These are phyloP conservation scores for Phoxinus dragarum DNA, from an alignment of 2,797 vertebrate species.

Conservation along the genomic window DNA sequence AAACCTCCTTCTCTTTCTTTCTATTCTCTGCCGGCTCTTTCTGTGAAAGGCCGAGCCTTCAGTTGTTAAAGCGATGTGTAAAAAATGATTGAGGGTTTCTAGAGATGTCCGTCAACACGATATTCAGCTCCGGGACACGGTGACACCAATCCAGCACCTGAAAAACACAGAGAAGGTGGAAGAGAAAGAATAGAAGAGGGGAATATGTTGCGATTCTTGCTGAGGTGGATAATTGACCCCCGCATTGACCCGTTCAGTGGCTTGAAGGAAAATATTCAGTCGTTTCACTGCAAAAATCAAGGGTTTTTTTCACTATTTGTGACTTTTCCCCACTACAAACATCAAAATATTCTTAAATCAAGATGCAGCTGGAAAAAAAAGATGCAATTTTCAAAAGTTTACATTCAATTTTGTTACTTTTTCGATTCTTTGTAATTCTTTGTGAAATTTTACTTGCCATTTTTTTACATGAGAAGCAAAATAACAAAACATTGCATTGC, in stretches of 20 bases:
- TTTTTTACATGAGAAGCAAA: no score
- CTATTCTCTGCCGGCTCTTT: slow-evolving; percentile 43
- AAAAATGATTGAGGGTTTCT: slow-evolving; percentile 61
- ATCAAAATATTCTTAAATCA: neutral
- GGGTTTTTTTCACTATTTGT: no score
- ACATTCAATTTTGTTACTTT: no score
- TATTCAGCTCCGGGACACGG: slow-evolving; percentile 62
- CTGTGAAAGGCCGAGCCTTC: slow-evolving; percentile 69
- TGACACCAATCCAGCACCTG: slow-evolving; percentile 56
- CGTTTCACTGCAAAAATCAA: neutral
- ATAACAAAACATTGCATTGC: no score
- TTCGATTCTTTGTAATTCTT: no score
- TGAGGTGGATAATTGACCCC: slow-evolving; percentile 70
- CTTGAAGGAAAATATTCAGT: slow-evolving; percentile 16
- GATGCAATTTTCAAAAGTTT: neutral
- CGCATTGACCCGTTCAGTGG: slow-evolving; percentile 56
- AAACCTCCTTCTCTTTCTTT: slow-evolving; percentile 68
- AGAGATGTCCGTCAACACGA: slow-evolving; percentile 59
- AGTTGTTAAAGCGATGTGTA: slow-evolving; percentile 62
- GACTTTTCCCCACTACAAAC: neutral
- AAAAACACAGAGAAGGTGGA: slow-evolving; percentile 63
- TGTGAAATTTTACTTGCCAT: no score
- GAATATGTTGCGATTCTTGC: slow-evolving; percentile 67
- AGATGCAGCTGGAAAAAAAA: neutral
- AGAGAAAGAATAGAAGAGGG: slow-evolving; percentile 64